phyloP scores from a whole-genome alignment of 1,140 invertebrate genomes.

The Drosophila persimilis region DNA sequence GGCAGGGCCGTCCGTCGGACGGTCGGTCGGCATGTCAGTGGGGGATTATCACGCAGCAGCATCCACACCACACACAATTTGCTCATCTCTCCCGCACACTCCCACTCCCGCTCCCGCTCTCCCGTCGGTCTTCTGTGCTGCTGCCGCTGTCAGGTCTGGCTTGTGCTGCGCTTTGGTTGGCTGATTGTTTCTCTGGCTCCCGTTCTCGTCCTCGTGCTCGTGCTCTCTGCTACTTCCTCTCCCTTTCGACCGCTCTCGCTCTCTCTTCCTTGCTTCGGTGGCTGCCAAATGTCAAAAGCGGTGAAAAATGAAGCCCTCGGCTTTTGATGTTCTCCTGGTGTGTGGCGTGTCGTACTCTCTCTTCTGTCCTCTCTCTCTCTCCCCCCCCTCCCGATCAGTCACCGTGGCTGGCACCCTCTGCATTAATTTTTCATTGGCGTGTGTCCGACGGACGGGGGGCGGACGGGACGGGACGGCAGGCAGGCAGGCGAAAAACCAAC shows the following conservation, averaged over 20 bases:
- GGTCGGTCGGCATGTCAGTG: constrained; percentile 38
- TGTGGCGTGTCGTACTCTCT: background rate
- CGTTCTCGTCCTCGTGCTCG: constrained; percentile 10
- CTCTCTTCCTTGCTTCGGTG: constrained; percentile 35
- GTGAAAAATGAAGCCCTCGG: constrained; percentile 75
- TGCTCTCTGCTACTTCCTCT: too few relatives aligned
- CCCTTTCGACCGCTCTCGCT: background rate
- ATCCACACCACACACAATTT: background rate
- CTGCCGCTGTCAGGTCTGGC: constrained; percentile 60
- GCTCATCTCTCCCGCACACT: too few relatives aligned
- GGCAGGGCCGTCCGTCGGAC: constrained; percentile 32
- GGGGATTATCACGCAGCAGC: constrained; percentile 60
- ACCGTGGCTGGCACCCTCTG: constrained; percentile 32
- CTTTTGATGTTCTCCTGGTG: constrained; percentile 66
- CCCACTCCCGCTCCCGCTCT: background rate
- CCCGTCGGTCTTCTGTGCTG: constrained; percentile 5
- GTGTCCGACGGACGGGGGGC: constrained; percentile 27
- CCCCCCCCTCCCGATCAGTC: constrained; percentile 5
- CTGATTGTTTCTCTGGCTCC: constrained; percentile 73
- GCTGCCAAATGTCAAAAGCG: constrained; percentile 80
- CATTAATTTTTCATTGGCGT: constrained; percentile 81
- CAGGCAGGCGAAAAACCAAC: constrained; percentile 5
- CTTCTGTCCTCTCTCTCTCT: background rate
- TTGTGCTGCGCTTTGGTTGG: constrained; percentile 70
- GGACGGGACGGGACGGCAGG: constrained; percentile 14